Evolutionary conservation across 1,140 invertebrate species (phyloP), one percentile per base, ranked within the genome.

Genomic region (Campodea augens): DNA sequence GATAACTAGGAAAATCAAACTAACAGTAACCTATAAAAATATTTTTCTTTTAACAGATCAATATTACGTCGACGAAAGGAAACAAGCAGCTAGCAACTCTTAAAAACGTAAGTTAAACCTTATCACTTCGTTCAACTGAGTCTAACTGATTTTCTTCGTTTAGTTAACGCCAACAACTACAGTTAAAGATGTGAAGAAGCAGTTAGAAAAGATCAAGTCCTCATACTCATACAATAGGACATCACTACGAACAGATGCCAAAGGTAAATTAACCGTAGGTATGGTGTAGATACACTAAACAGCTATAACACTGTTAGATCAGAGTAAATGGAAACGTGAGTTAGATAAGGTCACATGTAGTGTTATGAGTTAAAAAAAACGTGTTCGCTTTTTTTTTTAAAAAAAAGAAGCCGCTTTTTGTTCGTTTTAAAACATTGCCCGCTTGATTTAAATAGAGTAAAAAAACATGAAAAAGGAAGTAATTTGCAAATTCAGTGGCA

Each of bases 141-240:
- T 7, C 5, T 25, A 13, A 5, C 21, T 25, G 23, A 5, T 45
- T 43, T 5, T 44, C 20, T 49, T 53, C 3, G 10, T 24, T 41
- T 46, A 67, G 63, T 58, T 78, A 10, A 65, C 63, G 38, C 60
- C 68, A 18, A 62, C 63, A 18, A 73, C 73, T 2, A 77, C 77
- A 1, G 70, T 91, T 27, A 64, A 63, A 49, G 77, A 87, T 55
- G 66, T 90, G 2, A 88, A 89, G 57, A 71, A 74, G 38, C 67
- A 77, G 52, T 75, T 92, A 52, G 60, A 76, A 44, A 67, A 71
- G 13, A 77, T 75, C 51, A 76, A 75, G 48, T 74, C 74, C 15
- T 70, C 89, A 15, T 72, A 80, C 55, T 69, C 78, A 4, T 77
- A 84, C 22, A 72, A 90, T 43, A 88, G 91, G 43, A 88, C 93